Evolutionary conservation across 2,113 vertebrate genomes (phyloP), one percentile per base, ranked within the genome.

Genomic region (Gymnobelideus leadbeateri): DNA sequence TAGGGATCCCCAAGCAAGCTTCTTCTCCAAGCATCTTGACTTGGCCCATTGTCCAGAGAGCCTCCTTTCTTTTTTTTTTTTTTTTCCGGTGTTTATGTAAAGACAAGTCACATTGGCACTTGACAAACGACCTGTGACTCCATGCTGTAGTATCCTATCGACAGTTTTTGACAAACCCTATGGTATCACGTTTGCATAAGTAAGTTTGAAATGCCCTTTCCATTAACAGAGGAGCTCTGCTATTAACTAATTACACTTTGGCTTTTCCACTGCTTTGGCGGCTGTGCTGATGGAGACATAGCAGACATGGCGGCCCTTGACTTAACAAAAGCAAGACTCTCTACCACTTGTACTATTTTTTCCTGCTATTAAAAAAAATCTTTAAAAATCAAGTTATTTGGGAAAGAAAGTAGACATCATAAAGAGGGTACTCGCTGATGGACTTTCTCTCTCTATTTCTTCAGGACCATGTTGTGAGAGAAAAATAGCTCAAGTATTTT

Each of bases 131-230:
- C 94, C 97, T 55, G 4, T 91, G 53, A 89, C 68, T 90, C 90
- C 91, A 96, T 68, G 90, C 8, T 68, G 93, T 5, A 61, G 93
- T 93, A 95, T 96, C 95, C 94, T 97, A 37, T 47, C 97, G 97
- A 96, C 94, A 92, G 12, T 95, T 97, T 96, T 97, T 97, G 96
- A 97, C 96, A 98, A 84, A 95, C 96, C 90, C 95, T 95, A 96
- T 92, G 94, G 12, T 46, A 92, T 95, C 51, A 0, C 6, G 68
- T 97, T 97, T 97, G 97, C 91, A 68, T 91, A 96, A 97, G 90
- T 92, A 96, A 92, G 90, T 94, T 95, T 92, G 94, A 96, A 97
- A 94, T 93, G 94, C 93, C 93, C 28, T 91, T 96, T 91, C 94
- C 68, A 21, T 46, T 95, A 96, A 94, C 92, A 91, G 95, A 96